These are phyloP conservation scores for Sarcophaga bullata DNA, from an alignment of 1,140 invertebrate species.

Conservation along the genomic window DNA sequence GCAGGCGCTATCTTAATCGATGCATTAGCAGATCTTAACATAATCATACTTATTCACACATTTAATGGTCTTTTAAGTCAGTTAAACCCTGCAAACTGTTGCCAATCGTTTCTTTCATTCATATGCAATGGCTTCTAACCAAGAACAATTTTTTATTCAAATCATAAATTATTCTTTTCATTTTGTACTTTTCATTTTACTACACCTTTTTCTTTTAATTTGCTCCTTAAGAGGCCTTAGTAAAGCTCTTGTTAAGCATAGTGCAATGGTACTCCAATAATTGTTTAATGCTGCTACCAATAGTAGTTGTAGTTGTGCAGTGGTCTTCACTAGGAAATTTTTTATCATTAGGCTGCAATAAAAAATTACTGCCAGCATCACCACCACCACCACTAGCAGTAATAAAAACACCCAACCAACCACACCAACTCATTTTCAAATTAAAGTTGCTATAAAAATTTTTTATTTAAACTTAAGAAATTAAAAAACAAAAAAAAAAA, in stretches of 20 bases:
- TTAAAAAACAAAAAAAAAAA: no score
- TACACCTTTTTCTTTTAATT: background rate
- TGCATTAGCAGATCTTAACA: background rate
- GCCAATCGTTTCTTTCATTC: background rate
- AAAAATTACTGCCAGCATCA: background rate
- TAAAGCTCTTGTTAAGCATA: background rate
- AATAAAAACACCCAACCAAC: background rate
- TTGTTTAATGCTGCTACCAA: slow-evolving; percentile 10
- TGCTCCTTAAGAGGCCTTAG: background rate
- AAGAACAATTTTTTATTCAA: background rate
- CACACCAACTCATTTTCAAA: background rate
- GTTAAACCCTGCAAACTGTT: background rate
- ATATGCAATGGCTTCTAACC: background rate
- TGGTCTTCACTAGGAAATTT: background rate
- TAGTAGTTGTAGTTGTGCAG: background rate
- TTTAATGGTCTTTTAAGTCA: background rate
- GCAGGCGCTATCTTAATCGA: no score
- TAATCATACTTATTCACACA: background rate
- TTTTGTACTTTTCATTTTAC: no score
- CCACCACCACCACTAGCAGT: no score
- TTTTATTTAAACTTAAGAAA: background rate
- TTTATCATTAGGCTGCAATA: background rate
- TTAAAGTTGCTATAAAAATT: background rate
- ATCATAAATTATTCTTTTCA: background rate
- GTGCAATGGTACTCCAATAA: background rate